Conservation (phyloP, 64 coral and sea anemone genomes). For the Montipora sp. region DNA sequence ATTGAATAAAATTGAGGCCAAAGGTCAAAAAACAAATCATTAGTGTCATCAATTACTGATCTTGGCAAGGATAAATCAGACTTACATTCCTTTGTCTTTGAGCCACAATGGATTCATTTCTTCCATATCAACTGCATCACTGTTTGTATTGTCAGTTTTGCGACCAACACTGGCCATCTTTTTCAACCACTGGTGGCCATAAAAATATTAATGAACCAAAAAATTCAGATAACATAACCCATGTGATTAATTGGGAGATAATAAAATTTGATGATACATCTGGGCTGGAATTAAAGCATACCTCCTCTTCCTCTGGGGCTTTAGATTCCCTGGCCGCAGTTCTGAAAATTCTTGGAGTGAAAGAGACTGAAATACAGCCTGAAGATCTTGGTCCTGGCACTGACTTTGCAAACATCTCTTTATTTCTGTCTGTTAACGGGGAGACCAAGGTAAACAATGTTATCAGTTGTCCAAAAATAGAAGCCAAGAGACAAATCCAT, state of each 20-base stretch:
- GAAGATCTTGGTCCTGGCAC: conserved; percentile 76
- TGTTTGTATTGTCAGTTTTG: conserved; percentile 66
- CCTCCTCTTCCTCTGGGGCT: conserved; percentile 97
- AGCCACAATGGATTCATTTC: conserved; percentile 99
- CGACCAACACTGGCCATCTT: conserved; percentile 83
- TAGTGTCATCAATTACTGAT: neutral
- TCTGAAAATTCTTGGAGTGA: conserved; percentile 89
- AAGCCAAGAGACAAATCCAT: neutral
- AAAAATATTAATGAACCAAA: no score
- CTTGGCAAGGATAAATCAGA: neutral
- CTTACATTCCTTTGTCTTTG: conserved; percentile 98
- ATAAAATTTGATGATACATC: neutral
- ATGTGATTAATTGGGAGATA: no score
- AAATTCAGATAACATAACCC: no score
- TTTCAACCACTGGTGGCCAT: conserved; percentile 76
- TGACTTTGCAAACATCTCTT: conserved; percentile 70
- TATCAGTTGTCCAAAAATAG: neutral
- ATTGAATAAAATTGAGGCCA: neutral
- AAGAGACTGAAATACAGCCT: conserved; percentile 91
- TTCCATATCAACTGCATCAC: conserved; percentile 95
- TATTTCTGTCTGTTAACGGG: conserved; percentile 42
- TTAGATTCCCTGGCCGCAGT: conserved; percentile 97
- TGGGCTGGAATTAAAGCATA: neutral
- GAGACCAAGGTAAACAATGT: neutral
- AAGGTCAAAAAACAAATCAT: neutral